A percentile compares a stretch with the other conserved stretches of the same genome.
Conservation (phyloP, 1,140 invertebrate genomes). For the Radopholus similis region DNA sequence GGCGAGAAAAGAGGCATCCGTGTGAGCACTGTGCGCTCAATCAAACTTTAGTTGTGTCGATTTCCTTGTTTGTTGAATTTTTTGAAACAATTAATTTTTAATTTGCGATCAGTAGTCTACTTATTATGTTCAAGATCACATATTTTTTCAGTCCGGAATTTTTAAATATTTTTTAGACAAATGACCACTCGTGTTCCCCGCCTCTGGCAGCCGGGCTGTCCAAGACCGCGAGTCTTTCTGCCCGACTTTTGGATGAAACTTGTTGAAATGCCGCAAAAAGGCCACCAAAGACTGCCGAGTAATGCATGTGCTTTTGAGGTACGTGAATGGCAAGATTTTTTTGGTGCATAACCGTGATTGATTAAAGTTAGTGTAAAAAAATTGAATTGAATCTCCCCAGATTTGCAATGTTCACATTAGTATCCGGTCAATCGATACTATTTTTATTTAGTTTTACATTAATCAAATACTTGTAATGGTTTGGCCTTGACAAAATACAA, state of each 20-base stretch:
- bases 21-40: conserved; percentile 20
- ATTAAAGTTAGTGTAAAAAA: too few relatives aligned
- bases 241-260: conserved; percentile 58
- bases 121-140: background rate
- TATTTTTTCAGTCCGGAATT: background rate
- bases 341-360: too few relatives aligned
- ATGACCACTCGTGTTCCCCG: conserved; percentile 7
- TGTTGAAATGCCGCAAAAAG: conserved; percentile 41
- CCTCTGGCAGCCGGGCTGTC: conserved; percentile 46
- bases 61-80: background rate
- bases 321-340: too few relatives aligned
- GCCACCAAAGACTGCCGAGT: conserved; percentile 43
- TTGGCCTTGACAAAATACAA: too few relatives aligned
- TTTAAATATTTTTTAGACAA: background rate
- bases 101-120: background rate
- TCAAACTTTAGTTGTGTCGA: conserved; percentile 16
- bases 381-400: too few relatives aligned
- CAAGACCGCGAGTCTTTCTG: conserved; percentile 53
- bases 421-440: too few relatives aligned
- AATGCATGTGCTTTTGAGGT: conserved; percentile 57
- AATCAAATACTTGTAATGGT: too few relatives aligned
- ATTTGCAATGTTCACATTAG: too few relatives aligned
- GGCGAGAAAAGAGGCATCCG: conserved; percentile 39
- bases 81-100: background rate
- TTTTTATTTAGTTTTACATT: too few relatives aligned